phyloP scores from a whole-genome alignment of 2,888 invertebrate genomes.

The Drosophila fulvimacula region DNA sequence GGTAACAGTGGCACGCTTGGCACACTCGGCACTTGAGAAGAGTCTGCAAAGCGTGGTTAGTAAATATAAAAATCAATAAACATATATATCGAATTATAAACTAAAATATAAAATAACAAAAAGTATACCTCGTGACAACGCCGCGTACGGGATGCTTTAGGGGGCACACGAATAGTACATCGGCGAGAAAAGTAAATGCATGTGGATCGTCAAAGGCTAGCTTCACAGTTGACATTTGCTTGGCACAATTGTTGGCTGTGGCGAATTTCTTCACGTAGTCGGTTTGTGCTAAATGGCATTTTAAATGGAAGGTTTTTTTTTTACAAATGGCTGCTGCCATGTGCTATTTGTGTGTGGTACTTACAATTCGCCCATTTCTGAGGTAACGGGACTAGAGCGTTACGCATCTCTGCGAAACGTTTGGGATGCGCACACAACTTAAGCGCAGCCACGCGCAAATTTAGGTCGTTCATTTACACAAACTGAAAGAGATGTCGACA shows the following conservation, averaged over 20 bases:
- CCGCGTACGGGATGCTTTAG: constrained; percentile 84
- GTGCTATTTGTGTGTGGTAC: constrained; percentile 7
- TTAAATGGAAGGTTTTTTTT: too few species aligned
- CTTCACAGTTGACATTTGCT: constrained; percentile 40
- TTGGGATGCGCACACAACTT: constrained; percentile 57
- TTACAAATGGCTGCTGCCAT: neutral
- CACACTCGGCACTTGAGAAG: constrained; percentile 42
- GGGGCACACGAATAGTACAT: constrained; percentile 81
- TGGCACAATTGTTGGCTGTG: constrained; percentile 28
- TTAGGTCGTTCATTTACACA: constrained; percentile 54
- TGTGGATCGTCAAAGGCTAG: constrained; percentile 6
- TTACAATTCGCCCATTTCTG: constrained; percentile 42
- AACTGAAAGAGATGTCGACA: neutral
- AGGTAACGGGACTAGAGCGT: constrained; percentile 32
- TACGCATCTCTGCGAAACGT: constrained; percentile 48
- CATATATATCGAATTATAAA: too few species aligned
- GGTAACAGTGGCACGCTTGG: constrained; percentile 10
- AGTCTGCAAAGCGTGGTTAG: constrained; percentile 34
- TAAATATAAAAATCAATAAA: too few species aligned
- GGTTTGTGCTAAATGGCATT: constrained; percentile 22
- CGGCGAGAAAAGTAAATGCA: constrained; percentile 71
- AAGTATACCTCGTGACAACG: constrained; percentile 82
- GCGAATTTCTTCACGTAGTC: constrained; percentile 38
- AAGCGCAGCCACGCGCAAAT: constrained; percentile 50
- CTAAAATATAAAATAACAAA: neutral